Evolutionary conservation across 2,113 vertebrate species (phyloP), one percentile per base, ranked within the genome.

Genomic region (Phocoena sinus): DNA sequence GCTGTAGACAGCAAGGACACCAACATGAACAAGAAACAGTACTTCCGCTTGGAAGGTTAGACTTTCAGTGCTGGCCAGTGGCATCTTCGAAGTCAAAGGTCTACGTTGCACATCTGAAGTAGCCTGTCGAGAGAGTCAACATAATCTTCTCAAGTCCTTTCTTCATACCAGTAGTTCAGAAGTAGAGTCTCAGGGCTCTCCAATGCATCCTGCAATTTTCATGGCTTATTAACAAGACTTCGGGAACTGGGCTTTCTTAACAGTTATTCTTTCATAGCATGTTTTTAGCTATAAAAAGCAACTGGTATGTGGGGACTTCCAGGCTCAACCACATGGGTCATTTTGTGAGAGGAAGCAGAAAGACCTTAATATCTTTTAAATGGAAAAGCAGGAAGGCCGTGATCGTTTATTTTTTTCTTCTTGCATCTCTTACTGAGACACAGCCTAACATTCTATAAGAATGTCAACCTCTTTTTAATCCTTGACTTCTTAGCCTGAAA

Each of bases 291-390:
- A 71, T 95, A 82, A 95, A 98, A 94, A 94, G 67, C 21, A 56
- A 70, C 67, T 62, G 74, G 38, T 44, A 25, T 53, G 25, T 91
- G 93, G 95, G 96, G 86, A 97, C 91, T 97, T 97, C 86, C 83
- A 92, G 60, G 70, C 36, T 84, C 74, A 95, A 82, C 93, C 83
- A 21, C 60, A 33, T 6, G 31, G 76, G 79, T 93, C 94, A 73
- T 95, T 97, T 63, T 90, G 88, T n/a, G 47, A 94, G 80, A 97
- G 83, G 94, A 97, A 98, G 74, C 53, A 95, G 68, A 89, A 89
- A 94, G 90, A 56, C 38, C 44, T 96, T 77, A 60, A 58, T 83
- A 44, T 44, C 8, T 93, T 95, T 96, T 95, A 87, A 86, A 62
- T 44, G 88, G 23, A 83, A 96, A 71, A 80, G 80, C 77, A 33